Evolutionary conservation across 2,113 vertebrate species (phyloP).

Genomic region (Dipodomys spectabilis): DNA sequence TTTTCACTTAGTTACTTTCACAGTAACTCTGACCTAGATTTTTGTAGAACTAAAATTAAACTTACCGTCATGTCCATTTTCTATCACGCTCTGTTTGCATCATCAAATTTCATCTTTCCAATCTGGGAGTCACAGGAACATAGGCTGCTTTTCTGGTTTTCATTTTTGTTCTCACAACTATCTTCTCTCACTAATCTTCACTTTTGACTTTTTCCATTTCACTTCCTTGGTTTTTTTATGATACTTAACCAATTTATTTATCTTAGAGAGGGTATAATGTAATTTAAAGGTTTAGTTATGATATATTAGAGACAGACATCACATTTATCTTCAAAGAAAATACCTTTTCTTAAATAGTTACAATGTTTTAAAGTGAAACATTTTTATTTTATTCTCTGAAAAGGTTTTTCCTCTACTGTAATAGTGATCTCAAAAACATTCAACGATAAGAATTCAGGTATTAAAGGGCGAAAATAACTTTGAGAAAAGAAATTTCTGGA

Average conservation of each 20-base stretch:
- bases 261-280: not conserved
- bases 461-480: not conserved
- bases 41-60: conserved; percentile 35
- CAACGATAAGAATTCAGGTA: not conserved
- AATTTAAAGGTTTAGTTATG: conserved; percentile 14
- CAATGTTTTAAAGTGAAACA: not conserved
- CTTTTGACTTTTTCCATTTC: not conserved
- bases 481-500: not conserved
- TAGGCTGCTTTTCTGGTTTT: not conserved
- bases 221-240: conserved; percentile 19
- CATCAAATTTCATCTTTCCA: not conserved
- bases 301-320: not conserved
- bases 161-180: not conserved
- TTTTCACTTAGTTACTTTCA: conserved; percentile 71
- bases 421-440: conserved; percentile 23
- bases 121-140: not conserved
- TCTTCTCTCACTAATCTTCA: not conserved
- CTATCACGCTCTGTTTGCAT: not conserved
- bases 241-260: not conserved
- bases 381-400: not conserved
- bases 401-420: not conserved
- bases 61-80: not conserved
- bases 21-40: conserved; percentile 69
- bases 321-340: not conserved
- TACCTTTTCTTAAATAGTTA: not conserved